A percentile compares a stretch with the other conserved stretches of the same genome.
Evolutionary conservation across 2,888 invertebrate species (phyloP).

Genomic region (Nymphalis polychloros): DNA sequence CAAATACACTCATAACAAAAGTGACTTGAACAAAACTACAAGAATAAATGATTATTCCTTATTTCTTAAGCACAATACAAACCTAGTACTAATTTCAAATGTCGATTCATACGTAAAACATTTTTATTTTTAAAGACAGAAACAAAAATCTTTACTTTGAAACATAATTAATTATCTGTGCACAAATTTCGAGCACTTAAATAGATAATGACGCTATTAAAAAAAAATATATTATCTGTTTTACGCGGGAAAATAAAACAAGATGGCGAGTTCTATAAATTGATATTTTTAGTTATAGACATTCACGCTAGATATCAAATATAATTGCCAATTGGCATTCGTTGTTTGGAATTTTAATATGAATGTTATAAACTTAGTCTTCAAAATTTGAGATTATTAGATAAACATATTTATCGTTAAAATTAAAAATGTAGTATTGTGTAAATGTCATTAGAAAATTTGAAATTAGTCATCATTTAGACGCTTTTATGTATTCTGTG

Average conservation of each 20-base stretch:
- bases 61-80: constrained; percentile 12
- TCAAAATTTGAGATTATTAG: background rate
- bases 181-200: background rate
- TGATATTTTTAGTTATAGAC: background rate
- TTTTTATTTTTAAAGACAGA: background rate
- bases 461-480: constrained; percentile 36
- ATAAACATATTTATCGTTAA: constrained; percentile 4
- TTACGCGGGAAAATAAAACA: background rate
- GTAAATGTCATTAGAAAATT: constrained; percentile 24
- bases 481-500: constrained; percentile 39
- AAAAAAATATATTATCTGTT: background rate
- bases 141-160: no score
- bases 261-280: background rate
- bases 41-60: constrained; percentile 10
- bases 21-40: constrained; percentile 2
- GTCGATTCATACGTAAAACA: constrained; percentile 7
- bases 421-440: constrained; percentile 27
- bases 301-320: constrained; percentile 2
- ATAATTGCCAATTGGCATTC: constrained; percentile 5
- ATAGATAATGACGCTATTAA: background rate
- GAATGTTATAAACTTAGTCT: background rate
- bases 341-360: constrained; percentile 4
- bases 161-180: background rate
- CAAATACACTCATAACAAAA: constrained; percentile 14
- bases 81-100: background rate